phyloP scores from a whole-genome alignment of 2,797 vertebrate genomes.

The Labroides dimidiatus region DNA sequence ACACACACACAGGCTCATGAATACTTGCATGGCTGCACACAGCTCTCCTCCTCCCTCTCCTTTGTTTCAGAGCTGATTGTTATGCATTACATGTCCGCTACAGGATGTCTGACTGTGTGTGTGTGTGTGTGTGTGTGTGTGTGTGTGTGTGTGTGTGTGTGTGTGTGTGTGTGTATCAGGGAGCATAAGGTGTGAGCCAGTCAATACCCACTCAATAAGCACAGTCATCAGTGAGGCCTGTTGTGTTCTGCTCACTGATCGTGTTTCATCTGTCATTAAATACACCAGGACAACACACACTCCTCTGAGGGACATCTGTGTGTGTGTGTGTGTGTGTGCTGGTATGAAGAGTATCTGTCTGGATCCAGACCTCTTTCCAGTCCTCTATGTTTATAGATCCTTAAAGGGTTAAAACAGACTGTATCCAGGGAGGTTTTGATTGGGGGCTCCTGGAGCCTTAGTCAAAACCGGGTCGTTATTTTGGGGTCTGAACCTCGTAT shows the following conservation, averaged over 20 bases:
- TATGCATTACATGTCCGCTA: slow-evolving; percentile 56
- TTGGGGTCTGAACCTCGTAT: too few relatives aligned
- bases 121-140: slow-evolving; percentile 30
- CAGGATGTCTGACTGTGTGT: slow-evolving; percentile 27
- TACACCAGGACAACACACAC: background rate
- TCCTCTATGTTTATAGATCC: too few relatives aligned
- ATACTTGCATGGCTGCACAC: slow-evolving; percentile 31
- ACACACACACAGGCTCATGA: slow-evolving; percentile 21
- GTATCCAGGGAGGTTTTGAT: too few relatives aligned
- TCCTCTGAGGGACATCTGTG: background rate
- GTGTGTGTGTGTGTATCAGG: slow-evolving; percentile 5
- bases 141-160: slow-evolving; percentile 9
- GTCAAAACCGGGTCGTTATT: too few relatives aligned
- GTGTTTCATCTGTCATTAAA: slow-evolving; percentile 40
- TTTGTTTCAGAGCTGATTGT: slow-evolving; percentile 60
- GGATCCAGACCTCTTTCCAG: too few relatives aligned
- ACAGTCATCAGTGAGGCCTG: slow-evolving; percentile 29
- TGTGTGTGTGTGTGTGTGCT: slow-evolving; percentile 7
- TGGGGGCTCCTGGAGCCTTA: too few relatives aligned
- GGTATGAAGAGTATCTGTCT: background rate
- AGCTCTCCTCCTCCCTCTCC: slow-evolving; percentile 3
- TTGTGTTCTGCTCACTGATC: slow-evolving; percentile 21
- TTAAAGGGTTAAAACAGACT: too few relatives aligned
- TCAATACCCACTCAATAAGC: slow-evolving; percentile 46
- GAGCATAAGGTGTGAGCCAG: slow-evolving; percentile 2